Base-by-base conservation (phyloP, 2,797 vertebrate genomes). In the Chaunax sp. region DNA sequence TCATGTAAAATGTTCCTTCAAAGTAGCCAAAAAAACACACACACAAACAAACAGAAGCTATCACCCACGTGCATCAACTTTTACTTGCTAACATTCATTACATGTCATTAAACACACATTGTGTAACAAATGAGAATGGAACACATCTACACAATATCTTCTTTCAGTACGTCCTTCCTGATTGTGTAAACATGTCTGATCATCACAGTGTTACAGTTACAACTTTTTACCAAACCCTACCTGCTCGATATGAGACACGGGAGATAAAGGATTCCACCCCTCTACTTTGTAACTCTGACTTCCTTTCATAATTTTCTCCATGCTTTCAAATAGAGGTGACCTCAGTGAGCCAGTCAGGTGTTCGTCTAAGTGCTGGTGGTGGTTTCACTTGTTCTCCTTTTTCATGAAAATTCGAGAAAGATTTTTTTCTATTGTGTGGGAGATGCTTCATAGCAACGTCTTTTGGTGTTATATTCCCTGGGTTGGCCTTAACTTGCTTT, bases 401-500 rank as follows among this genome's bases (percentile, higher is more conserved):
- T n/a, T n/a, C n/a, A n/a, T 26, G 40, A n/a, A 25, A 75, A 47
- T 64, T 16, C 25, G 73, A 76, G n/a, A n/a, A n/a, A n/a, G n/a
- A n/a, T n/a, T n/a, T n/a, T n/a, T n/a, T n/a, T n/a, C n/a, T n/a
- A n/a, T n/a, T n/a, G n/a, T n/a, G n/a, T n/a, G n/a, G n/a, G n/a
- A 23, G 61, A 38, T 56, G 25, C 40, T 40, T 8, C 44, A 2
- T 26, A 38, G 10, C 43, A 59, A 40, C 26, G 55, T 66, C 50
- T 55, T 76, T 56, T 44, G 46, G 28, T 44, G 18, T 65, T 57
- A 11, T 67, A 64, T 74, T 68, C 70, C 59, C 25, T 22, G 19
- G 69, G 43, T 49, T 53, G 57, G 44, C 58, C 57, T 49, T 78
- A 66, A 74, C 72, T 64, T 35, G n/a, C 43, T 65, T 65, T 75